phyloP scores from a whole-genome alignment of 2,797 vertebrate genomes.

The Poeciliopsis turneri region DNA sequence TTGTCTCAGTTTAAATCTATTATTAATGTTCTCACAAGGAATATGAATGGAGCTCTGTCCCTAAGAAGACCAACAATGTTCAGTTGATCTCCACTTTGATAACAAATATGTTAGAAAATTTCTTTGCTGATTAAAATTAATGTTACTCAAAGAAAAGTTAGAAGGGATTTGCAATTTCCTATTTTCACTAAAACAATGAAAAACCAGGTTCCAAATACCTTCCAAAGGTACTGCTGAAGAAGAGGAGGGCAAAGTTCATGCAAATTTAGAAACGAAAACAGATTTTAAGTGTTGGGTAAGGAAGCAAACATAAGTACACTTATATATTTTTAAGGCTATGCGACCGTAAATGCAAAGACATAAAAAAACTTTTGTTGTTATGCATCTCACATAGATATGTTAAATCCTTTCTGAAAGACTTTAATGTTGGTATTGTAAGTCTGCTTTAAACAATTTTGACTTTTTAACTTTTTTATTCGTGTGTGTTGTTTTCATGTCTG shows the following conservation, averaged over 20 bases:
- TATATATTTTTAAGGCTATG: neutral
- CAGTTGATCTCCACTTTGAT: neutral
- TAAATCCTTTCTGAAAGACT: neutral
- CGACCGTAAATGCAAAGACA: neutral
- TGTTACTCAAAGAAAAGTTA: too few relatives aligned
- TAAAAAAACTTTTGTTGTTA: neutral
- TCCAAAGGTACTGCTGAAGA: too few relatives aligned
- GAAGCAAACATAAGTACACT: neutral
- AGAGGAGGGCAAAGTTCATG: too few relatives aligned
- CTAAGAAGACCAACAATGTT: neutral
- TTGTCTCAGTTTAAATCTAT: neutral
- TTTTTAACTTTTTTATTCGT: neutral
- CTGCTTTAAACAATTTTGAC: neutral
- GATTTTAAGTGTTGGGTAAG: too few relatives aligned
- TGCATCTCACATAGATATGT: neutral
- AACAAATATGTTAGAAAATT: neutral
- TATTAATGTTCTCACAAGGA: neutral
- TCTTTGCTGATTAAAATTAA: too few relatives aligned
- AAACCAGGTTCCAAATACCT: too few relatives aligned
- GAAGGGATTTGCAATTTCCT: too few relatives aligned
- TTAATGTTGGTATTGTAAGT: neutral
- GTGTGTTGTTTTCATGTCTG: neutral
- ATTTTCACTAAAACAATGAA: too few relatives aligned
- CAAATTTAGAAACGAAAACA: too few relatives aligned
- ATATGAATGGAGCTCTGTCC: neutral